These are phyloP conservation scores for Macrotrachela quadricornifera DNA, from an alignment of 1,140 invertebrate genomes.

Conservation along the genomic window DNA sequence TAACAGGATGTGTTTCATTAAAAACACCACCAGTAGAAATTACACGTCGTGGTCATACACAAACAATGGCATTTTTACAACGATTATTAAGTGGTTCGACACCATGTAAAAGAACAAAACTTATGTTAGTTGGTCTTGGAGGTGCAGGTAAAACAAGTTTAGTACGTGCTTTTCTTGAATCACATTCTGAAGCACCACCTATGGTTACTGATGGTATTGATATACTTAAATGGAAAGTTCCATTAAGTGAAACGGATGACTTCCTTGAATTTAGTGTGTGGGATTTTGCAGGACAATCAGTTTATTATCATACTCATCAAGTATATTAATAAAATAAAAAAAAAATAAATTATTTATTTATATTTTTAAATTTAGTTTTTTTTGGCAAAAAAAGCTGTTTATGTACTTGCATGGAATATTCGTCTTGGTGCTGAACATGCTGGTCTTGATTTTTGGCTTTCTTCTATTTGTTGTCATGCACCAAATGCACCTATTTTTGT, in stretches of 20 bases:
- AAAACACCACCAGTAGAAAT: conserved; percentile 26
- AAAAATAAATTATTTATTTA: no score
- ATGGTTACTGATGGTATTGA: conserved; percentile 24
- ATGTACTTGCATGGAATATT: conserved; percentile 27
- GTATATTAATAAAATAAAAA: no score
- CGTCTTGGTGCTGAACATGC: conserved; percentile 25
- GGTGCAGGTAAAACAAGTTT: conserved; percentile 30
- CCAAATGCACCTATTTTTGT: conserved; percentile 24
- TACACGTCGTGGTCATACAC: conserved; percentile 17
- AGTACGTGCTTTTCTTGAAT: conserved; percentile 13
- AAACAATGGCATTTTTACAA: conserved; percentile 19
- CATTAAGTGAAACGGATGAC: conserved; percentile 7
- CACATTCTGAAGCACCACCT: conserved; percentile 10
- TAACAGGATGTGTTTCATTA: conserved; percentile 17
- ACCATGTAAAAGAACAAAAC: conserved; percentile 23
- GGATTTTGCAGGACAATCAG: conserved; percentile 30
- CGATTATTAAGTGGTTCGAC: conserved; percentile 18
- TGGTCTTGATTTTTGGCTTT: conserved; percentile 28
- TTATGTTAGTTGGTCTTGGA: conserved; percentile 28
- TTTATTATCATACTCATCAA: conserved; percentile 31
- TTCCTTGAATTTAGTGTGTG: conserved; percentile 14
- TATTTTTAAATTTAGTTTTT: conserved; percentile 15
- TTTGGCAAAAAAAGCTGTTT: conserved; percentile 24
- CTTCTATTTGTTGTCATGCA: conserved; percentile 26
- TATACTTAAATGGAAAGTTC: conserved; percentile 22